Evolutionary conservation across 2,797 vertebrate species (phyloP), one percentile per base, ranked within the genome.

Genomic region (Melanotaenia pygmaea): DNA sequence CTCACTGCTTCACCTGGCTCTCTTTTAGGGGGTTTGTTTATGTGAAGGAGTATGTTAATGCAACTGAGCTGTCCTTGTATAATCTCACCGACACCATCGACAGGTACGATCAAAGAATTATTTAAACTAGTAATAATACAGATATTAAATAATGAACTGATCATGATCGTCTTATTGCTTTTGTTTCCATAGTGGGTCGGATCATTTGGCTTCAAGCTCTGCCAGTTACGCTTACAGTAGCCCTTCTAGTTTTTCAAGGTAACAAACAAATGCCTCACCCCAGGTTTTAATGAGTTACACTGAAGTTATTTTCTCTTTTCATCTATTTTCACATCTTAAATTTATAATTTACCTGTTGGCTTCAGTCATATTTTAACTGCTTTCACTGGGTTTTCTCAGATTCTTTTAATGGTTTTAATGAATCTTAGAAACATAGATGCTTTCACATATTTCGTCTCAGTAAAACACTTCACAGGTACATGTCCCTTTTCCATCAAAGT

Each of bases 1-100:
- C 2, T 57, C 14, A 16, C 54, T 60, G 14, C 22, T 51, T 45
- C 22, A 6, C 61, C 51, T 66, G 54, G 2, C 16, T 66, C 12
- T 70, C 8, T 80, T 80, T 30, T 35, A 95, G 94, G 90, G 72
- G 76, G 13, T 84, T 92, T 71, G 94, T 95, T 68, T 97, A 95
- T 5, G 76, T 98, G 81, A 98, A 98, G 89, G 94, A 98, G 68
- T 97, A 96, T 0, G 79, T 96, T 72, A 94, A 96, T 75, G 76
- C 91, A 32, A 84, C 91, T 0, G 94, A 91, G 45, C 16, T 74
- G 0, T 87, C 93, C 7, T 84, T 86, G 13, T 56, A 87, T 40
- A 94, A 90, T 59, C 40, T 74, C 69, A 81, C 12, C 67, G 84
- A 88, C 50, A 0, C 2, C 7, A 0, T 1, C 1, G 9, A 79